Evolutionary conservation across 1,140 invertebrate species (phyloP).

Genomic region (Leptoteleia sp.): DNA sequence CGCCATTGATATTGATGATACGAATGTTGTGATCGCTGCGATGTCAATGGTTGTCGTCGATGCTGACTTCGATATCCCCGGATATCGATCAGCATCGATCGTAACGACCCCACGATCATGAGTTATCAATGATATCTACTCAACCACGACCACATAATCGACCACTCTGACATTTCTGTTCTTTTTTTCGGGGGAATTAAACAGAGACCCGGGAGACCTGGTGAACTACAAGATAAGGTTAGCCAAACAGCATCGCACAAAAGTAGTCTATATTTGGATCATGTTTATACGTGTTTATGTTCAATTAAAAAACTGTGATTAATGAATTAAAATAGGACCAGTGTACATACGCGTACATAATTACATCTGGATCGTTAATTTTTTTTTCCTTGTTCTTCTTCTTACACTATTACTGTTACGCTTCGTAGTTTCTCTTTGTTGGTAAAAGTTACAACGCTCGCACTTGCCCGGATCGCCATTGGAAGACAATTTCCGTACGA

Average conservation of each 20-base stretch:
- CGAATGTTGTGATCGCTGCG: background rate
- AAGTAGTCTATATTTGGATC: slow-evolving; percentile 50
- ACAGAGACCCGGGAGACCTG: slow-evolving; percentile 79
- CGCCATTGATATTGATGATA: slow-evolving; percentile 16
- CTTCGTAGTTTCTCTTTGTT: slow-evolving; percentile 17
- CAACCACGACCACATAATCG: slow-evolving; percentile 32
- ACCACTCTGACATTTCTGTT: slow-evolving; percentile 57
- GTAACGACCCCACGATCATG: slow-evolving; percentile 19
- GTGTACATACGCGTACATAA: slow-evolving; percentile 48
- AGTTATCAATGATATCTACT: slow-evolving; percentile 21
- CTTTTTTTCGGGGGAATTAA: slow-evolving; percentile 68
- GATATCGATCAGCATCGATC: slow-evolving; percentile 21
- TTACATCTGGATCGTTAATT: too few relatives aligned
- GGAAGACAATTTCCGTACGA: too few relatives aligned
- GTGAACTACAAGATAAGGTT: slow-evolving; percentile 82
- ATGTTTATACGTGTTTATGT: slow-evolving; percentile 65
- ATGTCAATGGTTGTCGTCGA: slow-evolving; percentile 3
- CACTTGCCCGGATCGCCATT: too few relatives aligned
- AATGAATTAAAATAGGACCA: slow-evolving; percentile 56
- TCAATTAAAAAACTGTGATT: slow-evolving; percentile 63
- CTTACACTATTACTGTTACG: too few relatives aligned
- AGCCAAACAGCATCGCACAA: slow-evolving; percentile 70
- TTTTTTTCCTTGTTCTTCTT: too few relatives aligned
- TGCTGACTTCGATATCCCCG: background rate
- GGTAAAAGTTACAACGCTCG: slow-evolving; percentile 50